Conservation (phyloP, 2,113 vertebrate genomes). For the Coptodon bakossiorum region DNA sequence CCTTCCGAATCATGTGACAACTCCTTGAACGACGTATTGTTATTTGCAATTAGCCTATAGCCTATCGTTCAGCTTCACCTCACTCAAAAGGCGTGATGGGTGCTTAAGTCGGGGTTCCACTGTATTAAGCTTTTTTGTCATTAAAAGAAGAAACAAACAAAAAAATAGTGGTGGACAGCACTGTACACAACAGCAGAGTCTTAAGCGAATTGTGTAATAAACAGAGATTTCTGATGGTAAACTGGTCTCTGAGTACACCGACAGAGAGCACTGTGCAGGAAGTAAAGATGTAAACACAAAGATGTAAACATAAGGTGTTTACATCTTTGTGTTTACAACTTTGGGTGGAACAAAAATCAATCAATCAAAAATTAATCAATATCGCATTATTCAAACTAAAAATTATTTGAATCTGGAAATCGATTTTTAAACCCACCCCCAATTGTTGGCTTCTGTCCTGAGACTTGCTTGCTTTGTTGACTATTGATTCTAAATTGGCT, state of each 20-base stretch:
- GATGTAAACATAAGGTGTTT: neutral
- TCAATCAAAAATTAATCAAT: neutral
- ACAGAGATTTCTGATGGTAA: neutral
- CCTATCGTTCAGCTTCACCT: neutral
- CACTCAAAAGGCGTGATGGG: neutral
- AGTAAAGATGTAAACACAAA: neutral
- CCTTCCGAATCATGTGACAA: neutral
- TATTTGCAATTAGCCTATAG: neutral
- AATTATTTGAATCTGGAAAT: neutral
- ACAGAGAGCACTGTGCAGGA: neutral
- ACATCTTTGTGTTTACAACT: neutral
- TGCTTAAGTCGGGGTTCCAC: neutral
- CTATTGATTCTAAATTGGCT: neutral
- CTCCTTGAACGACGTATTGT: rapidly evolving
- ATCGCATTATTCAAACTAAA: neutral
- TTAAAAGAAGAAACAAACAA: neutral
- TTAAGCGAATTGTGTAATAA: neutral
- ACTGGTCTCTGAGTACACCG: neutral
- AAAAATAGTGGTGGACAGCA: neutral
- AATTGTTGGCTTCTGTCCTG: neutral
- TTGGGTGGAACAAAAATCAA: neutral
- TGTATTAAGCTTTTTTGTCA: neutral
- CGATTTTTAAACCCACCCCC: neutral
- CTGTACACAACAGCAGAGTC: neutral
- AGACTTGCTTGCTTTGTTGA: neutral